Evolutionary conservation across 2,797 vertebrate genomes (phyloP).

Genomic region (Pseudochirops corinnae): DNA sequence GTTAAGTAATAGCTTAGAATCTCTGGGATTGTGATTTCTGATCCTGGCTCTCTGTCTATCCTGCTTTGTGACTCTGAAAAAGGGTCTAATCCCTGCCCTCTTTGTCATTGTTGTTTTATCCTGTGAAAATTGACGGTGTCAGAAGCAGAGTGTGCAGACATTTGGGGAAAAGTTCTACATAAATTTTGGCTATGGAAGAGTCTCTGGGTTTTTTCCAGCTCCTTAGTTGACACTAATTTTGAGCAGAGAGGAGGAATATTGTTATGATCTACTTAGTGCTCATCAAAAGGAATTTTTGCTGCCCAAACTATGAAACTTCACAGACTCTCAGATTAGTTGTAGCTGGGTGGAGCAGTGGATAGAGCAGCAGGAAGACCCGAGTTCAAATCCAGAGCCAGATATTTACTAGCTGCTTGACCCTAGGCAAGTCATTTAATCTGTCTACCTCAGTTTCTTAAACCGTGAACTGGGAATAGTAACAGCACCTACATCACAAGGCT

Average conservation of each 20-base stretch:
- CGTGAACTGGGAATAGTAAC: neutral
- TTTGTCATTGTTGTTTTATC: no score
- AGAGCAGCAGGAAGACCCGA: neutral
- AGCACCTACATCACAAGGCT: neutral
- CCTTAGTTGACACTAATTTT: neutral
- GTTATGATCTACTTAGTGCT: neutral
- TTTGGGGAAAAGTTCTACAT: neutral
- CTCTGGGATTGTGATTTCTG: neutral
- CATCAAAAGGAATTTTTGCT: neutral
- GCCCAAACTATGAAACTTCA: neutral
- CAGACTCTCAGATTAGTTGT: neutral
- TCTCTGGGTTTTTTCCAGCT: conserved; percentile 2
- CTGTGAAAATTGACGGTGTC: neutral
- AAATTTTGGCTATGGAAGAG: neutral
- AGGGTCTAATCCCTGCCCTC: neutral
- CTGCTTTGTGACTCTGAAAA: neutral
- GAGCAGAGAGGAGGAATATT: neutral
- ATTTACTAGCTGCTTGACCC: neutral
- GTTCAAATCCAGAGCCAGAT: neutral
- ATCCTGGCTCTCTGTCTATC: neutral
- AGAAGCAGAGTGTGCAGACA: rapidly evolving
- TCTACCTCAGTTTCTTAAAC: neutral
- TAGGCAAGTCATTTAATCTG: neutral
- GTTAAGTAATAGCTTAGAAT: neutral
- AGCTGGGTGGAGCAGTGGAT: neutral